A percentile compares a stretch with the other conserved stretches of the same genome.
Evolutionary conservation across 1,140 invertebrate species (phyloP).

Genomic region (Argopecten irradians): DNA sequence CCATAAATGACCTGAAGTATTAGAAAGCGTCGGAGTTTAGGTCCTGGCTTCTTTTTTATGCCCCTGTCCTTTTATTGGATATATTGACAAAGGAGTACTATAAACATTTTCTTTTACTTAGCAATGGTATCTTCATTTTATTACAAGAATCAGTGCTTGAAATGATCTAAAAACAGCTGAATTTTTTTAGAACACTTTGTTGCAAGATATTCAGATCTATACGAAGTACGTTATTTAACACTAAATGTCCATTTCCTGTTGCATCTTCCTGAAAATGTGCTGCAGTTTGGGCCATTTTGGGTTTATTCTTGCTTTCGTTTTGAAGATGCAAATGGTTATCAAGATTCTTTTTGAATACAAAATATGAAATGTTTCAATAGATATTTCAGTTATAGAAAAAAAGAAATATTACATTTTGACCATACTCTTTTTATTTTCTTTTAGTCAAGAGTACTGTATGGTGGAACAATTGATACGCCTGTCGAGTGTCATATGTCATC

Average conservation of each 20-base stretch:
- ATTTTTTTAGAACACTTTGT: conserved; percentile 33
- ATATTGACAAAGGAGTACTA: conserved; percentile 3
- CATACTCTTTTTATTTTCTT: too few species aligned
- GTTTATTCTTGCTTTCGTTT: conserved; percentile 49
- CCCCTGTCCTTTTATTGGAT: conserved; percentile 28
- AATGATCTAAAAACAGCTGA: conserved; percentile 34
- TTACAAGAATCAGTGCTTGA: background rate
- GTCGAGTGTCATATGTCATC: too few species aligned
- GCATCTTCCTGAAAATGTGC: conserved; percentile 37
- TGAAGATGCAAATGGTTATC: conserved; percentile 47
- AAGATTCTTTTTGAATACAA: too few species aligned
- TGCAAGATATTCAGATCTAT: conserved; percentile 26
- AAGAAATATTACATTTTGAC: too few species aligned
- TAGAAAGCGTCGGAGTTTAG: conserved; percentile 37
- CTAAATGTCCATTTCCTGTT: conserved; percentile 29
- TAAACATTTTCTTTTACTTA: conserved; percentile 30
- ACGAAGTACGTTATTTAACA: conserved; percentile 15
- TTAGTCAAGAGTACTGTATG: too few species aligned
- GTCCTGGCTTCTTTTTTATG: conserved; percentile 39
- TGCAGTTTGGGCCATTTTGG: conserved; percentile 30
- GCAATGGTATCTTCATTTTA: conserved; percentile 25
- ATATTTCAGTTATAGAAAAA: too few species aligned
- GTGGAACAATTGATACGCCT: too few species aligned
- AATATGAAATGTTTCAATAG: too few species aligned
- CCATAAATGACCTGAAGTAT: conserved; percentile 40